Conservation (phyloP, 2,797 vertebrate genomes). For the Sphaeramia orbicularis region DNA sequence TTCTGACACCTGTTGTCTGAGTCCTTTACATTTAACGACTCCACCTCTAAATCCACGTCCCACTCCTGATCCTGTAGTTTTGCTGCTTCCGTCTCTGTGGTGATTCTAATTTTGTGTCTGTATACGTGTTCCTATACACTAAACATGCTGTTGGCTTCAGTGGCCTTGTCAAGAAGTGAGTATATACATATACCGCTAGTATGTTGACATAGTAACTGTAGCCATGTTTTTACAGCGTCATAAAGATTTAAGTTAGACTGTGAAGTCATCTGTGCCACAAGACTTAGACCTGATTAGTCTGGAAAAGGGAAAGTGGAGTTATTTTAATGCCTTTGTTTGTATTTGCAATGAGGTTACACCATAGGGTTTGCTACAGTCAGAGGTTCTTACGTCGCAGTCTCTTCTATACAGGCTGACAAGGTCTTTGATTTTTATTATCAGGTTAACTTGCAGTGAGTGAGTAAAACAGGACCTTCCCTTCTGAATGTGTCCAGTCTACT, state of each 20-base stretch:
- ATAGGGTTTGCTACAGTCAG: conserved; percentile 1
- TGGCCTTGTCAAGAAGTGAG: conserved; percentile 9
- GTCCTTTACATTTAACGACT: conserved; percentile 10
- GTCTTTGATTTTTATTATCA: no score
- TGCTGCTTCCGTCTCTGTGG: background rate
- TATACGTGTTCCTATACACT: conserved; percentile 24
- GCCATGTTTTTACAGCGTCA: conserved; percentile 65
- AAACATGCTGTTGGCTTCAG: background rate
- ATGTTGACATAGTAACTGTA: conserved; percentile 70
- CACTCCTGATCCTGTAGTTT: background rate
- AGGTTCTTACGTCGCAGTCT: no score
- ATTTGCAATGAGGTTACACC: conserved; percentile 28
- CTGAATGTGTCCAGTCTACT: no score
- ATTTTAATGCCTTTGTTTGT: conserved; percentile 58
- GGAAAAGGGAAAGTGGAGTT: conserved; percentile 55
- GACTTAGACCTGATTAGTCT: conserved; percentile 31
- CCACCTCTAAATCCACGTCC: no score
- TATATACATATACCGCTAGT: conserved; percentile 5
- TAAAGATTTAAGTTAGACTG: conserved; percentile 56
- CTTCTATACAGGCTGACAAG: no score
- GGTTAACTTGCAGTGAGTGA: no score
- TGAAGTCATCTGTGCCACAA: conserved; percentile 67
- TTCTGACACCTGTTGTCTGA: conserved; percentile 28
- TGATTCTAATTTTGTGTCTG: conserved; percentile 2
- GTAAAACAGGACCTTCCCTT: no score